Evolutionary conservation across 2,888 invertebrate species (phyloP), one percentile per base, ranked within the genome.

Genomic region (Melanophora roralis): DNA sequence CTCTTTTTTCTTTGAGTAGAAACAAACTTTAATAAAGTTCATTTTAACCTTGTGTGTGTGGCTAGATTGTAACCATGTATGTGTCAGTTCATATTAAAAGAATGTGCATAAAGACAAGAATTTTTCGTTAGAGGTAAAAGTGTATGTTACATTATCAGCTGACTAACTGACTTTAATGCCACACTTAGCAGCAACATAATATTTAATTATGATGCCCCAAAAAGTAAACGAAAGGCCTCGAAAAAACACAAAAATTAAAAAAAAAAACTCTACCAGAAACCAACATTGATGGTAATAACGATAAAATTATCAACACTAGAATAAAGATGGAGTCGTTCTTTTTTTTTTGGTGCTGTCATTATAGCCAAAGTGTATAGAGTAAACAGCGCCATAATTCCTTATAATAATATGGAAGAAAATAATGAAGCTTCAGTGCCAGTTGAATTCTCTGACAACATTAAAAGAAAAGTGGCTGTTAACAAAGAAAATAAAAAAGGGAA

Each of bases 191-290:
- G 62, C 43, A 47, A 62, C 73, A 73, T 73, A 78, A 72, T 40
- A 78, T 73, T 78, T 62, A 78, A 78, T 78, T 78, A 73, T 67
- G 67, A 73, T 67, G 67, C 62, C 59, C 38, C 72, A 64, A 49
- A 34, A 55, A 55, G 43, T n/a, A 47, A 11, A 71, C 8, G 11
- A 36, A 45, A 55, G 12, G 21, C 36, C 53, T 16, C 9, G 14
- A 57, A 68, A 23, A 62, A 64, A 55, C n/a, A 16, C 7, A 19
- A n/a, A 38, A 12, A 2, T 19, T 11, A 9, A 55, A 38, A 4
- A 38, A 38, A 36, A 34, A 55, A 19, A 4, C 3, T n/a, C 21
- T 6, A 23, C 38, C 8, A 49, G 1, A 14, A 53, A 47, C 23
- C 36, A 27, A 69, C 47, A 59, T 51, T 51, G 4, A 65, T 65